A percentile compares a stretch with the other conserved stretches of the same genome.
These are phyloP conservation scores for Crossocerus cetratus DNA, from an alignment of 2,888 invertebrate genomes.

Conservation along the genomic window DNA sequence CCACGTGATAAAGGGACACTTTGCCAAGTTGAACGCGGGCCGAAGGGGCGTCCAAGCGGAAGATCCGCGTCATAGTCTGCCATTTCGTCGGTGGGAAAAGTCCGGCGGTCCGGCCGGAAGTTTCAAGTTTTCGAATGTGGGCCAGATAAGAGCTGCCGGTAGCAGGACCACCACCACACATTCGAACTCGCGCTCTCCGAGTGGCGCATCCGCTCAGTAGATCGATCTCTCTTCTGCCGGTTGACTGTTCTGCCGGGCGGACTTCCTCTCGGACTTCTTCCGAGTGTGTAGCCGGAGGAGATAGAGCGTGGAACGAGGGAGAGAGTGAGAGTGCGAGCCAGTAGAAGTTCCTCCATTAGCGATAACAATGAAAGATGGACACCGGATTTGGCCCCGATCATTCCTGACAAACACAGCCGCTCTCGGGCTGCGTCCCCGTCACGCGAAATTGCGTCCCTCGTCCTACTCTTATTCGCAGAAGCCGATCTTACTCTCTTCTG, in stretches of 20 bases:
- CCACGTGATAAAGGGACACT: neutral
- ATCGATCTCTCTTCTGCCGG: conserved; percentile 38
- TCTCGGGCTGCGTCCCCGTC: conserved; percentile 23
- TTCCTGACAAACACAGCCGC: conserved; percentile 63
- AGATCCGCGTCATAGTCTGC: conserved; percentile 40
- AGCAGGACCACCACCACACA: conserved; percentile 54
- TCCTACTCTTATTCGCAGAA: no score
- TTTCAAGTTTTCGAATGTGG: conserved; percentile 65
- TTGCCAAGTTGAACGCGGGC: neutral
- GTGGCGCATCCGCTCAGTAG: conserved; percentile 57
- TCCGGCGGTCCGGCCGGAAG: conserved; percentile 22
- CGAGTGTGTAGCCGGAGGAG: conserved; percentile 50
- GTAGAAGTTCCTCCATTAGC: conserved; percentile 74
- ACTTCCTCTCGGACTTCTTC: conserved; percentile 45
- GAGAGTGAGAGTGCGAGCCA: conserved; percentile 10
- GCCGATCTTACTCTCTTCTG: no score
- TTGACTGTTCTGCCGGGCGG: conserved; percentile 1
- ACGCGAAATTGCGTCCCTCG: conserved; percentile 35
- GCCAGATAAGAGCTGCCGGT: conserved; percentile 59
- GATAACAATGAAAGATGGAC: conserved; percentile 74
- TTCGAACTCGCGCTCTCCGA: conserved; percentile 59
- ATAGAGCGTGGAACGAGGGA: conserved; percentile 32
- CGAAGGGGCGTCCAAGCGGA: conserved; percentile 6
- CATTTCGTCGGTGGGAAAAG: conserved; percentile 30
- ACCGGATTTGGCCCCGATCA: conserved; percentile 61